Conservation (phyloP, 1,140 invertebrate species). For the Contarinia nasturtii region DNA sequence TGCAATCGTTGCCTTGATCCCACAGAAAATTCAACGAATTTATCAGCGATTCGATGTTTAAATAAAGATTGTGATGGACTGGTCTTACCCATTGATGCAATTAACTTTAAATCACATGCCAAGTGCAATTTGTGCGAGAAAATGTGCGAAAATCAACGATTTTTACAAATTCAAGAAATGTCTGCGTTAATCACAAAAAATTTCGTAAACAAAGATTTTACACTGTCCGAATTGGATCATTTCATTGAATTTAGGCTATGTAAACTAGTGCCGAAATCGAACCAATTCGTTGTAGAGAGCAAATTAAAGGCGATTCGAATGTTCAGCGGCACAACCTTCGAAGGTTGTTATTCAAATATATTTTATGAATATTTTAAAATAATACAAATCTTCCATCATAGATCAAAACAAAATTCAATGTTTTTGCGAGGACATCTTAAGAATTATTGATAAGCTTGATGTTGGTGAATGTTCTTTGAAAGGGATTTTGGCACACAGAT, state of each 20-base stretch:
- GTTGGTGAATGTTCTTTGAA: background rate
- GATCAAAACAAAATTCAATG: background rate
- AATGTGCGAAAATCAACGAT: slow-evolving; percentile 21
- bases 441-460: background rate
- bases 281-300: slow-evolving; percentile 30
- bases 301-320: slow-evolving; percentile 21
- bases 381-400: too few species aligned
- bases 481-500: background rate
- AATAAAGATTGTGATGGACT: slow-evolving; percentile 22
- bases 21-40: slow-evolving; percentile 30
- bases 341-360: too few species aligned
- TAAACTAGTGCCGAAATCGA: slow-evolving; percentile 27
- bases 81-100: slow-evolving; percentile 25
- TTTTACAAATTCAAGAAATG: slow-evolving; percentile 24
- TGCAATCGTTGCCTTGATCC: slow-evolving; percentile 46
- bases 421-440: background rate
- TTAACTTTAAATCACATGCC: slow-evolving; percentile 24
- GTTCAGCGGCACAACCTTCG: too few species aligned
- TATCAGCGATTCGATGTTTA: slow-evolving; percentile 30
- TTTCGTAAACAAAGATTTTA: slow-evolving; percentile 19
- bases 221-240: slow-evolving; percentile 19
- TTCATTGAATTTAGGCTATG: slow-evolving; percentile 25
- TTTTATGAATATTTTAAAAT: too few species aligned
- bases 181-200: slow-evolving; percentile 26
- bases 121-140: slow-evolving; percentile 27